Percentiles rank a stretch among this genome's conserved stretches.
Evolutionary conservation across 2,113 vertebrate genomes (phyloP).

Genomic region (Andinoacara biseriatus): DNA sequence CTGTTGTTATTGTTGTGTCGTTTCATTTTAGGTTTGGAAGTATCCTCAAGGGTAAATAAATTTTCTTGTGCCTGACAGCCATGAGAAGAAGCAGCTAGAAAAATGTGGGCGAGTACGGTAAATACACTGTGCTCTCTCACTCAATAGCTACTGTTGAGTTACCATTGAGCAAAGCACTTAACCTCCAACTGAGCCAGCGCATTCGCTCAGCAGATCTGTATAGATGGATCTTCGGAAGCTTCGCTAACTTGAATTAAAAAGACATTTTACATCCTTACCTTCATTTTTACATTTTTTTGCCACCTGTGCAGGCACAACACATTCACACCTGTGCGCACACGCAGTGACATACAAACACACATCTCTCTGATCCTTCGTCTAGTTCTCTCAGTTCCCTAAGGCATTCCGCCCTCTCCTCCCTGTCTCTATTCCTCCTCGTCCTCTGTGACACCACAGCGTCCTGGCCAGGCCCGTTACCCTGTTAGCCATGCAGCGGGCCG

Average conservation of each 20-base stretch:
- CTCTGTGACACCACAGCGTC: constrained; percentile 32
- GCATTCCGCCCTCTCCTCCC: neutral
- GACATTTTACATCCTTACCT: neutral
- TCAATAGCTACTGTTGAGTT: constrained; percentile 13
- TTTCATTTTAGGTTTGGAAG: neutral
- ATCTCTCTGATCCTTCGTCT: constrained; percentile 1
- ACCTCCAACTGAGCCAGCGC: constrained; percentile 16
- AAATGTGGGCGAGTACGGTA: neutral
- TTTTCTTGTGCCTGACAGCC: neutral
- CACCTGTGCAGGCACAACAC: neutral
- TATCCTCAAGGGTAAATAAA: neutral
- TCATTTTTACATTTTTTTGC: neutral
- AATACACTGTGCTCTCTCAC: neutral
- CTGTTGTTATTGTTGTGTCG: neutral
- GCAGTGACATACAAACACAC: neutral
- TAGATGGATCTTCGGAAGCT: neutral
- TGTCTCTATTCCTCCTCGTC: constrained; percentile 10
- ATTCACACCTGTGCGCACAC: constrained; percentile 1
- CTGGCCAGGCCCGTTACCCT: constrained; percentile 25
- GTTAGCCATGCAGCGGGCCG: constrained; percentile 37
- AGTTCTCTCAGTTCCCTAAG: constrained; percentile 27
- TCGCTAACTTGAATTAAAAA: constrained; percentile 20
- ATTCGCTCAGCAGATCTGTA: constrained; percentile 4
- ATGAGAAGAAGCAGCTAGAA: constrained; percentile 1
- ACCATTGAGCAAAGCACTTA: constrained; percentile 33